phyloP scores from a whole-genome alignment of 2,888 invertebrate species.

The Ceriagrion tenellum region DNA sequence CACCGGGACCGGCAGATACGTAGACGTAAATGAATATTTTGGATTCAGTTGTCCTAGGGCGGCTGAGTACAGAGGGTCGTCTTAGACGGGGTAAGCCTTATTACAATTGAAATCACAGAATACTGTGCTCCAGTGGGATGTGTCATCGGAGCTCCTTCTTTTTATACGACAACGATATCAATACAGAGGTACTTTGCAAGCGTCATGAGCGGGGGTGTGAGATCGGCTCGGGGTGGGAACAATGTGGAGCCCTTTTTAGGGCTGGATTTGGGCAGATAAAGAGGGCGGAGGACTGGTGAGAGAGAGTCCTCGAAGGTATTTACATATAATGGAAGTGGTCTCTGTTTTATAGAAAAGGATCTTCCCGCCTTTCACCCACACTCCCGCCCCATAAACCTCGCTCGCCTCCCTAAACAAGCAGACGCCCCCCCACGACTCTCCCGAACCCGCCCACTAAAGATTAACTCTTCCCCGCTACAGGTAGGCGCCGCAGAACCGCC shows the following conservation, averaged over 20 bases:
- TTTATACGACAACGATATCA: no score
- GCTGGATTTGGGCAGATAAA: neutral
- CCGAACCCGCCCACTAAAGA: neutral
- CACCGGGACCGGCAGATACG: no score
- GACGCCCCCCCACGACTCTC: neutral
- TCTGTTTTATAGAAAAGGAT: neutral
- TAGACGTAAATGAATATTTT: no score
- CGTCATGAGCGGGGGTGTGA: no score
- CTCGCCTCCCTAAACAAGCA: neutral
- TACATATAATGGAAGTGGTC: conserved; percentile 22
- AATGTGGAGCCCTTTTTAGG: neutral
- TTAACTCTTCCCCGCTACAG: neutral
- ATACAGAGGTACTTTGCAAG: no score
- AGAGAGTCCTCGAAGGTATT: neutral
- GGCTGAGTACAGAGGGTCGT: no score
- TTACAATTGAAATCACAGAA: no score
- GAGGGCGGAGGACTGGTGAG: neutral
- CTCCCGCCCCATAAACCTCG: neutral
- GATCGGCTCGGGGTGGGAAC: neutral
- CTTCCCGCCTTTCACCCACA: neutral
- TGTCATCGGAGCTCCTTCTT: no score
- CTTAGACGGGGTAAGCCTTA: no score
- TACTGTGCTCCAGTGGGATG: no score
- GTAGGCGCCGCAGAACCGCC: no score
- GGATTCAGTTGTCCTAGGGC: no score